Conservation (phyloP, 2,888 invertebrate species). For the Hirtodrosophila duncani region DNA sequence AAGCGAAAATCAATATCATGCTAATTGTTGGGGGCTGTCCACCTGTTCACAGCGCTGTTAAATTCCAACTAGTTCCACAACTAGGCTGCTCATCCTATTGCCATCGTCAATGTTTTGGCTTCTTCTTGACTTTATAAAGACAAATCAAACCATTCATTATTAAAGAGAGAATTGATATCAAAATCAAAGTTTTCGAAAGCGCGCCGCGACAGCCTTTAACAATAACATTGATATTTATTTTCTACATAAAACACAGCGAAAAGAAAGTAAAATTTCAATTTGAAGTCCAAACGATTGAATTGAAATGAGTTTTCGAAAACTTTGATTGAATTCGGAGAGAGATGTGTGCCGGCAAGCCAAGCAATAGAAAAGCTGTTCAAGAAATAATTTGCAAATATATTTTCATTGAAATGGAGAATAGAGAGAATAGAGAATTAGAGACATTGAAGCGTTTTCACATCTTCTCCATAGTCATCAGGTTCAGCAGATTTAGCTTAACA, state of each 20-base stretch:
- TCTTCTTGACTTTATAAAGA: conserved; percentile 1
- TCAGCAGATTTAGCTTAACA: no score
- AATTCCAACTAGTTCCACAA: not conserved
- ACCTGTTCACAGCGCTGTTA: conserved; percentile 56
- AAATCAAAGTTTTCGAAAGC: conserved; percentile 79
- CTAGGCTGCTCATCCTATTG: conserved; percentile 21
- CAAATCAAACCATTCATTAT: conserved; percentile 1
- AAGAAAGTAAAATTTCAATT: conserved; percentile 15
- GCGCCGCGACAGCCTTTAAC: conserved; percentile 77
- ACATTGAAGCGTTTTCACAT: no score
- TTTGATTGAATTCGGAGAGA: conserved; percentile 58
- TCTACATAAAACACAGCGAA: conserved; percentile 15
- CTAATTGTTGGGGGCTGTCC: conserved; percentile 77
- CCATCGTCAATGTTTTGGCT: conserved; percentile 25
- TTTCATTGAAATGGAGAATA: no score
- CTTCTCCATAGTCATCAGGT: no score
- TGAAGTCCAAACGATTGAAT: conserved; percentile 6
- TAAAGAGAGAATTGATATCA: conserved; percentile 48
- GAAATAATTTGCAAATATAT: no score
- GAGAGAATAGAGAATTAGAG: no score
- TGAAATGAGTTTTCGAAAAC: conserved; percentile 74
- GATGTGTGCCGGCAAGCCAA: conserved; percentile 4
- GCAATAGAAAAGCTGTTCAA: not conserved
- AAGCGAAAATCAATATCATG: conserved; percentile 68
- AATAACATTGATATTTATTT: conserved; percentile 68